Base-by-base conservation (phyloP, 2,888 invertebrate genomes). In the Branchellion lobata region DNA sequence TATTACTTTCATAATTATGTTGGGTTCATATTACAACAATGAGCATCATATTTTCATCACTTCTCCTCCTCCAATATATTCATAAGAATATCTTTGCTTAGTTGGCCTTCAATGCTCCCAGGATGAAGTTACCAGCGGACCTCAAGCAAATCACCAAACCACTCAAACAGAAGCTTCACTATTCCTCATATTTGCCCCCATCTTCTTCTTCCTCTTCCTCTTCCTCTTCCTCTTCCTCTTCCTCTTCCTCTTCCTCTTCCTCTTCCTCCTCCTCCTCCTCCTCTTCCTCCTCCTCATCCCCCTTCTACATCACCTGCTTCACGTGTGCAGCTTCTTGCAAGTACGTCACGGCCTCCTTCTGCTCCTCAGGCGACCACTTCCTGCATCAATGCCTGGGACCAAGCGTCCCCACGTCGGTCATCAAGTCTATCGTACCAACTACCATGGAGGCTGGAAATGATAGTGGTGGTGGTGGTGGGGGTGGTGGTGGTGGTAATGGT, bases 361-460 rank as follows among this genome's bases (percentile, higher is more conserved):
- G 93, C 86, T 86, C 87, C 14, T 91, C 91, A 0, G 90, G 91
- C 1, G 90, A 91, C 31, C 94, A 92, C 89, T 95, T 93, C 86
- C 91, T 95, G 72, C 89, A 96, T 83, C 93, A 94, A 87, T 97
- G 97, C 87, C 89, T 94, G 78, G 97, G 96, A 0, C 96, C 96
- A 0, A 92, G 92, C 0, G 91, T 96, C 75, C 96, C 97, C 0
- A 83, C 83, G 31, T 85, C 84, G 81, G 84, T 83, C 0, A 82
- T 86, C n/a, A 81, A 84, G 78, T 81, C 47, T 78, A 83, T 79
- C 0, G 29, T 40, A 5, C 75, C 5, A 77, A 82, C 31, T 76
- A 80, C 69, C 75, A 77, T 40, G 77, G 82, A 81, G 82, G 87
- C 86, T 86, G 18, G 74, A 82, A 24, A 81, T 84, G 21, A 80